Conservation (phyloP, 2,113 vertebrate genomes). For the Cyprinus carpio region DNA sequence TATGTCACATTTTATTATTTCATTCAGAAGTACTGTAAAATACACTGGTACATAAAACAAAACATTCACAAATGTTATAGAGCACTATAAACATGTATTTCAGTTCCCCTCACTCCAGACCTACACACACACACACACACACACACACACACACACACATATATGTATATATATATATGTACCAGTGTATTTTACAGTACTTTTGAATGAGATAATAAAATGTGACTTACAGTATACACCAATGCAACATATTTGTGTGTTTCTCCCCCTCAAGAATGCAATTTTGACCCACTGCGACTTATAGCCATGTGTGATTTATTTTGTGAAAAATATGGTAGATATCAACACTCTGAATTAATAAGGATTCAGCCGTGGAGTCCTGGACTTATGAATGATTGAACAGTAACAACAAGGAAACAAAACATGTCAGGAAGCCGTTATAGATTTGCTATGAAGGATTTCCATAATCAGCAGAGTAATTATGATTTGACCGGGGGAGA, state of each 20-base stretch:
- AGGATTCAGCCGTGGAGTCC: background rate
- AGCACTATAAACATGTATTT: no score
- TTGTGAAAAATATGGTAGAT: background rate
- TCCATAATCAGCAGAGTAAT: conserved; percentile 63
- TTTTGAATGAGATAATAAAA: background rate
- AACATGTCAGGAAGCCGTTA: conserved; percentile 16
- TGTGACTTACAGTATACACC: background rate
- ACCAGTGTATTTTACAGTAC: no score
- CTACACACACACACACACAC: no score
- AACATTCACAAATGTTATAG: no score
- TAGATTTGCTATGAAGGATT: conserved; percentile 56
- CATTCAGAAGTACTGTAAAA: no score
- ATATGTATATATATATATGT: no score
- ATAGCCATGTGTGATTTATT: background rate
- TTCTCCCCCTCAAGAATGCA: background rate
- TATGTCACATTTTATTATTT: no score
- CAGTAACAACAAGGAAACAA: conserved; percentile 45
- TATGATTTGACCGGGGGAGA: conserved; percentile 56
- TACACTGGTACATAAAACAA: no score
- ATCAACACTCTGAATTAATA: conserved; percentile 24
- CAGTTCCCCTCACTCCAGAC: no score
- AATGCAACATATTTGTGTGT: background rate
- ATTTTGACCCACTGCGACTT: background rate
- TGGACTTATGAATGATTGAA: conserved; percentile 24
- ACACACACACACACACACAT: no score